A percentile compares a stretch with the other conserved stretches of the same genome.
phyloP scores from a whole-genome alignment of 92 coral and sea anemone species.

The Zoanthus gigantus region DNA sequence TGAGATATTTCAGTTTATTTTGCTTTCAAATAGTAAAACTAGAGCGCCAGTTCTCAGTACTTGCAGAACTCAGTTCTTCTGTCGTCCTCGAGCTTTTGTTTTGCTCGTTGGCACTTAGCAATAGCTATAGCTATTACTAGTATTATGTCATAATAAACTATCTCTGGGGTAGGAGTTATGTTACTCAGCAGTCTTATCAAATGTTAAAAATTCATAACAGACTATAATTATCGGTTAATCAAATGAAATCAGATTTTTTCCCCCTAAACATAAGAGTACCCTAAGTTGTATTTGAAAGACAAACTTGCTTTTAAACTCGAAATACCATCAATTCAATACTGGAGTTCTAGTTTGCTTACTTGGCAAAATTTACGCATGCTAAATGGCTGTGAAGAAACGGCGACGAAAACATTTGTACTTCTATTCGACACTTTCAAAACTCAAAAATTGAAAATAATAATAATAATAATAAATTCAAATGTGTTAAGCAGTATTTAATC shows the following conservation, averaged over 20 bases:
- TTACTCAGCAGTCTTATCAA: constrained; percentile 12
- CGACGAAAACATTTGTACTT: neutral
- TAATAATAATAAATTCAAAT: constrained; percentile 1
- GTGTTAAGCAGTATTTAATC: neutral
- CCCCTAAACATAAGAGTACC: neutral
- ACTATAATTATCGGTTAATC: neutral
- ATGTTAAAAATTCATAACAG: constrained; percentile 1
- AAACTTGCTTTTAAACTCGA: neutral
- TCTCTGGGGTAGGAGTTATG: neutral
- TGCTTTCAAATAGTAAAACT: too few relatives aligned
- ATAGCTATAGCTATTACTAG: too few relatives aligned
- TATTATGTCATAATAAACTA: too few relatives aligned
- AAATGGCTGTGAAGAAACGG: neutral
- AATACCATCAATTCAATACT: neutral
- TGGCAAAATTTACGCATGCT: neutral
- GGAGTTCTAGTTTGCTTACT: neutral
- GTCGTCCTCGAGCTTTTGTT: too few relatives aligned
- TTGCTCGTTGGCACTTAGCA: too few relatives aligned
- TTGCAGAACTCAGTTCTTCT: too few relatives aligned
- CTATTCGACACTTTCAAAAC: neutral
- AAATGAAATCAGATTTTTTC: neutral
- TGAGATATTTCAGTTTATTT: too few relatives aligned
- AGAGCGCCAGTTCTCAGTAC: too few relatives aligned
- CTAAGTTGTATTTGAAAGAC: neutral
- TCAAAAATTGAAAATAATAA: neutral